Conservation (phyloP, 2,888 invertebrate species). For the Amphipyra tragopoginis region DNA sequence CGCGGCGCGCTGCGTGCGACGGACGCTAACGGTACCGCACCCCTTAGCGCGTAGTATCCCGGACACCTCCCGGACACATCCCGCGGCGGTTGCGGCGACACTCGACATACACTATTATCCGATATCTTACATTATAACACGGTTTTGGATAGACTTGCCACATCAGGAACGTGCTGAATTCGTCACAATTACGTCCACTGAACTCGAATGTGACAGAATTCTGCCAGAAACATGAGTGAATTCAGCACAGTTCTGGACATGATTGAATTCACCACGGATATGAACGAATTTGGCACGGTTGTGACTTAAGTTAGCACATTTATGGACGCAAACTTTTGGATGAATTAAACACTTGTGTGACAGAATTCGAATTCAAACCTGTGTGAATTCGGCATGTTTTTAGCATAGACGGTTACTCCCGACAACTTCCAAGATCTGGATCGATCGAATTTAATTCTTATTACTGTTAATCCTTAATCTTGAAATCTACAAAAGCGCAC, state of each 20-base stretch:
- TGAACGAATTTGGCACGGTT: constrained; percentile 40
- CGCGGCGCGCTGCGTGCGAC: constrained; percentile 85
- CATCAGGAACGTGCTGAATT: no score
- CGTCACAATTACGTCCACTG: background rate
- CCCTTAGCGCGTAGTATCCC: constrained; percentile 49
- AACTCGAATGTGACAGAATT: background rate
- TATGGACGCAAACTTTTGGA: constrained; percentile 8
- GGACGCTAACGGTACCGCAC: constrained; percentile 87
- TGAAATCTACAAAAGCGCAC: no score
- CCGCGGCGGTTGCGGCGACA: constrained; percentile 10
- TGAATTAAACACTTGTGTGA: constrained; percentile 14
- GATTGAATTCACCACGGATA: constrained; percentile 18
- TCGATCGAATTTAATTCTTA: no score
- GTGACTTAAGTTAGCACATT: background rate
- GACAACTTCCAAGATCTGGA: no score
- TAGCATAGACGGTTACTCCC: no score
- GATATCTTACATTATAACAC: no score
- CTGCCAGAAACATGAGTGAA: background rate
- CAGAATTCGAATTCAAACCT: background rate
- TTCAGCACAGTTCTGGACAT: constrained; percentile 31
- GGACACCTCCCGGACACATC: constrained; percentile 18
- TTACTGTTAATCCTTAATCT: no score
- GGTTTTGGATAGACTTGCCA: no score
- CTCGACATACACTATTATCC: background rate
- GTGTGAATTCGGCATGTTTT: constrained; percentile 26